phyloP scores from a whole-genome alignment of 2,888 invertebrate genomes.

The Luperina nickerlii region DNA sequence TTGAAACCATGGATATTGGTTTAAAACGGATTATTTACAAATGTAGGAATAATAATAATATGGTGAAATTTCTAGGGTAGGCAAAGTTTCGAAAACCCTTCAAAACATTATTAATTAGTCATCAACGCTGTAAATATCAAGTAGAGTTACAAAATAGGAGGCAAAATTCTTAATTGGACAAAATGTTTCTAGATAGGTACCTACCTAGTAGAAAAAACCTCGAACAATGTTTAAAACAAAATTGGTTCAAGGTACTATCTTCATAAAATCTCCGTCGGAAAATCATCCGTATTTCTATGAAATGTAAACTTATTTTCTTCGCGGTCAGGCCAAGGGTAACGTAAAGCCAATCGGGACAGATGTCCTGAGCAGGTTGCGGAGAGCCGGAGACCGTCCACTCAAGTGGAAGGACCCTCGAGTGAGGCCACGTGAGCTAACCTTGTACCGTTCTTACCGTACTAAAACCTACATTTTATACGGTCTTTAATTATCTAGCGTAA shows the following conservation, averaged over 20 bases:
- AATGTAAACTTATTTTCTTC: constrained; percentile 36
- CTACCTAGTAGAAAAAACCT: neutral
- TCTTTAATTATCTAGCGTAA: neutral
- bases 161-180: neutral
- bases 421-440: constrained; percentile 51
- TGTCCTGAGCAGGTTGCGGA: constrained; percentile 48
- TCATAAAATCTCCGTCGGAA: neutral
- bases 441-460: constrained; percentile 17
- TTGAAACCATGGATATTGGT: too few species aligned
- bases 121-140: neutral
- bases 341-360: constrained; percentile 41
- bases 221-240: neutral
- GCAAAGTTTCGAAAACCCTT: neutral
- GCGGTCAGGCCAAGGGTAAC: constrained; percentile 36
- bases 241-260: neutral
- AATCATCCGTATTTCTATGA: constrained; percentile 8
- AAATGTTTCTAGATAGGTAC: neutral
- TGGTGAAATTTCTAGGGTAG: neutral
- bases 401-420: constrained; percentile 46
- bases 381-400: constrained; percentile 37
- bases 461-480: neutral
- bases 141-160: neutral
- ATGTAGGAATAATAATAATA: neutral
- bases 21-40: neutral
- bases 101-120: neutral